Evolutionary conservation across 2,797 vertebrate genomes (phyloP).

Genomic region (Sebastes nivosus): DNA sequence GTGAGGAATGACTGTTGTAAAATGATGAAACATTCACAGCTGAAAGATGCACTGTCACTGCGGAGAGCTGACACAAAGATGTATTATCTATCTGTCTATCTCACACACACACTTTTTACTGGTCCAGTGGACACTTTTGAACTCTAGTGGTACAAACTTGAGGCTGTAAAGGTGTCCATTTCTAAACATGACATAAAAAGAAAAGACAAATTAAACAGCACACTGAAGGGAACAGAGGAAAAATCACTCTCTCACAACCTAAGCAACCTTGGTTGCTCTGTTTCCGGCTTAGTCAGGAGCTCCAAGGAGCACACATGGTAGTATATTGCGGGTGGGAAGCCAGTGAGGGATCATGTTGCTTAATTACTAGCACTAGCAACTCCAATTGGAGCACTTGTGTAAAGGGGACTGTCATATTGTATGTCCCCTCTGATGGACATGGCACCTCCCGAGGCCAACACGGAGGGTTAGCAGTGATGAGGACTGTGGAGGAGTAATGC

Average conservation of each 20-base stretch:
- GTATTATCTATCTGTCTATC: neutral
- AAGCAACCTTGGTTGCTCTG: neutral
- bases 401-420: neutral
- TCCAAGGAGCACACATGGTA: too few relatives aligned
- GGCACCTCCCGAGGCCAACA: too few relatives aligned
- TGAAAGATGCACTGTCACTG: constrained; percentile 51
- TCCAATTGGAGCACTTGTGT: neutral
- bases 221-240: too few relatives aligned
- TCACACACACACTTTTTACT: neutral
- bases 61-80: neutral
- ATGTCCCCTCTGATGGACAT: neutral
- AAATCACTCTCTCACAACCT: neutral
- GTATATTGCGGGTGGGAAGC: neutral
- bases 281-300: neutral
- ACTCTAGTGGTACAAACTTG: neutral
- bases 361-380: neutral
- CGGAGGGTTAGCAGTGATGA: neutral
- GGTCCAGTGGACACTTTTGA: too few relatives aligned
- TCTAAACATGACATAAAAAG: neutral
- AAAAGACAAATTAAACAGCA: neutral
- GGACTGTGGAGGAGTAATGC: neutral
- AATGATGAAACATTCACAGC: constrained; percentile 38
- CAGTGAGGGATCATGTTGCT: neutral
- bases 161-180: neutral
- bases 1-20: constrained; percentile 24